phyloP scores from a whole-genome alignment of 2,797 vertebrate species.

The Crenuchus spilurus region DNA sequence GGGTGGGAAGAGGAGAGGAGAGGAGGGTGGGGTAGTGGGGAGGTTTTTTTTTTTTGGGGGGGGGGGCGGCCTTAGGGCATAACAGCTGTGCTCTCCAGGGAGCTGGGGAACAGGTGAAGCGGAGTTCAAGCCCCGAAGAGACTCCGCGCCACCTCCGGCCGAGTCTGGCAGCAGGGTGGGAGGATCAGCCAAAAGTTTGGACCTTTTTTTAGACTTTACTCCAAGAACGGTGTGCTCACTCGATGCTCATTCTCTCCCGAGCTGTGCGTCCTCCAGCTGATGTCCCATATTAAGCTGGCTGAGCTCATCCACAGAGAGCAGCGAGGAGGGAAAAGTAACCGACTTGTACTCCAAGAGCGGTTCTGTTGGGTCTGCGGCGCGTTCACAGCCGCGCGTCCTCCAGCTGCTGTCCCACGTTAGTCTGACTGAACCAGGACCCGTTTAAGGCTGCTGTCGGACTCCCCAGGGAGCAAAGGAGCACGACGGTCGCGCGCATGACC shows the following conservation, averaged over 20 bases:
- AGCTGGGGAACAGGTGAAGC: slow-evolving; percentile 79
- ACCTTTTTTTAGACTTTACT: background rate
- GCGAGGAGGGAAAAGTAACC: background rate
- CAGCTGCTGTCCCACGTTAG: background rate
- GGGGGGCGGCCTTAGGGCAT: slow-evolving; percentile 57
- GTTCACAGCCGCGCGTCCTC: background rate
- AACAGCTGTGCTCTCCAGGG: slow-evolving; percentile 67
- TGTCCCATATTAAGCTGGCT: background rate
- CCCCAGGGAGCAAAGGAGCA: background rate
- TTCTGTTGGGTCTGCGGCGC: background rate
- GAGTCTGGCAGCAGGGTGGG: background rate
- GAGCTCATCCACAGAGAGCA: too few relatives aligned
- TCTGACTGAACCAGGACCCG: background rate
- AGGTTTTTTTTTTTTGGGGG: background rate
- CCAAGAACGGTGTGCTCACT: slow-evolving; percentile 3
- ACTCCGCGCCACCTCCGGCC: slow-evolving; percentile 37
- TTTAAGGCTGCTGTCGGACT: background rate
- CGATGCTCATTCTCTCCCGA: slow-evolving; percentile 16
- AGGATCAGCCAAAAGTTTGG: background rate
- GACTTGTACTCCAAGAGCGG: background rate
- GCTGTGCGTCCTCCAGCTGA: slow-evolving; percentile 19
- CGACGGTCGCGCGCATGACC: slow-evolving; percentile 74
- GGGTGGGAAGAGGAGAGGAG: slow-evolving; percentile 59
- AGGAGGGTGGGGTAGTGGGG: slow-evolving; percentile 19
- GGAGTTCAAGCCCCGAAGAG: slow-evolving; percentile 63